Evolutionary conservation across 1,140 invertebrate species (phyloP), one percentile per base, ranked within the genome.

Genomic region (Camponotus pennsylvanicus): DNA sequence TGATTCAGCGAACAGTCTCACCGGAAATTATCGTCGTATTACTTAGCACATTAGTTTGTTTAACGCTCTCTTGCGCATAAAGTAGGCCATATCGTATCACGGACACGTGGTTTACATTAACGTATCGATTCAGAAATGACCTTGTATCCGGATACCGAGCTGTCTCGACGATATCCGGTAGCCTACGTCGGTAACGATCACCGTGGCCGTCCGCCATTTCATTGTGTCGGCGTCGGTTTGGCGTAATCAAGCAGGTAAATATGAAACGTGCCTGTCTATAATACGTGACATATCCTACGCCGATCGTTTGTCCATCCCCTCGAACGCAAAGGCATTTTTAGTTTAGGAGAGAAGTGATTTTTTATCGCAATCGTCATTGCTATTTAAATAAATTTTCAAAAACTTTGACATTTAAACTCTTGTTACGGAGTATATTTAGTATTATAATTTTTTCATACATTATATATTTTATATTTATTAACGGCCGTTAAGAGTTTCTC

Each of bases 201-300:
- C 78, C 45, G 57, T 82, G 59, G 85, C 86, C 70, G 84, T 86
- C 66, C 84, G 59, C 52, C 59, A 78, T 73, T 86, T 83, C 88
- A 89, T 89, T 89, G 88, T 89, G 75, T 9, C 71, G 34, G 18
- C 59, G 71, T 76, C 73, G 88, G 73, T 78, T 32, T 85, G 59
- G 78, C 85, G 86, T 90, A 91, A 93, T 92, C 92, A 87, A 84
- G 80, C 87, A 69, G 82, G 70, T 87, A 90, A 80, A 76, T 87
- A 82, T 71, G 37, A 82, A 71, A 55, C 27, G 13, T 27, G 55
- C 27, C 67, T 61, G 55, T 7, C 37, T 45, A 3, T n/a, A n/a
- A 4, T 21, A 32, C 8, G 15, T 59, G 4, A 18, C 27, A 21
- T 21, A 21, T 37, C 21, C 18, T 6, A 21, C 7, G 9, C 1